Conservation (phyloP, 2,888 invertebrate genomes). For the Noctuana brunneofusca region DNA sequence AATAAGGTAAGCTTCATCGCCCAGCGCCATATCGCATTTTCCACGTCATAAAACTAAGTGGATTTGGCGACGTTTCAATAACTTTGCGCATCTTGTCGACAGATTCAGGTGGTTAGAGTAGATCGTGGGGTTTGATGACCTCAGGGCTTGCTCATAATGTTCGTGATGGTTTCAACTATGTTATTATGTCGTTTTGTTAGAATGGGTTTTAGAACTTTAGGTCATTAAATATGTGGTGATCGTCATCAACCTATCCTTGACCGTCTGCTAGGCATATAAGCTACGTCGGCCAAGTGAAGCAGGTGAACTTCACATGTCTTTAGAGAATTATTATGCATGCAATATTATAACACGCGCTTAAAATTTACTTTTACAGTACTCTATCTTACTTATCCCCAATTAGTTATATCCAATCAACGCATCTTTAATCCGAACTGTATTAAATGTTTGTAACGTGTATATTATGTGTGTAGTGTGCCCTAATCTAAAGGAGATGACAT, state of each 20-base stretch:
- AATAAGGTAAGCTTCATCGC: slow-evolving; percentile 45
- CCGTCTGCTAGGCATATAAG: too few relatives aligned
- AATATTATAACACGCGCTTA: too few relatives aligned
- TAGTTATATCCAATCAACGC: too few relatives aligned
- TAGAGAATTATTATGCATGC: too few relatives aligned
- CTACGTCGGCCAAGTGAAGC: too few relatives aligned
- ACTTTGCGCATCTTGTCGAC: slow-evolving; percentile 52
- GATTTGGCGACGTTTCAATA: slow-evolving; percentile 77
- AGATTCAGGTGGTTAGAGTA: slow-evolving; percentile 31
- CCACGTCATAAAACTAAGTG: slow-evolving; percentile 77
- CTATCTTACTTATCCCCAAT: too few relatives aligned
- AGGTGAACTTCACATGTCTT: too few relatives aligned
- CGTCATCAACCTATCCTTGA: neutral
- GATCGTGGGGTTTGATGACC: slow-evolving; percentile 30
- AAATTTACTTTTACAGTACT: too few relatives aligned
- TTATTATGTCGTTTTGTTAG: neutral
- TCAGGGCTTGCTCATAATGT: slow-evolving; percentile 13
- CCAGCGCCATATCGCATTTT: slow-evolving; percentile 65
- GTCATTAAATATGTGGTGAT: neutral
- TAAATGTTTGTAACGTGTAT: neutral
- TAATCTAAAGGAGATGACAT: neutral
- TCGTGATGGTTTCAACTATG: neutral
- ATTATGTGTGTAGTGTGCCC: neutral
- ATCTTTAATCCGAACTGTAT: too few relatives aligned
- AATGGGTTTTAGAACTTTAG: neutral